These are phyloP conservation scores for Engraulis encrasicolus DNA, from an alignment of 2,113 vertebrate species.

Conservation along the genomic window DNA sequence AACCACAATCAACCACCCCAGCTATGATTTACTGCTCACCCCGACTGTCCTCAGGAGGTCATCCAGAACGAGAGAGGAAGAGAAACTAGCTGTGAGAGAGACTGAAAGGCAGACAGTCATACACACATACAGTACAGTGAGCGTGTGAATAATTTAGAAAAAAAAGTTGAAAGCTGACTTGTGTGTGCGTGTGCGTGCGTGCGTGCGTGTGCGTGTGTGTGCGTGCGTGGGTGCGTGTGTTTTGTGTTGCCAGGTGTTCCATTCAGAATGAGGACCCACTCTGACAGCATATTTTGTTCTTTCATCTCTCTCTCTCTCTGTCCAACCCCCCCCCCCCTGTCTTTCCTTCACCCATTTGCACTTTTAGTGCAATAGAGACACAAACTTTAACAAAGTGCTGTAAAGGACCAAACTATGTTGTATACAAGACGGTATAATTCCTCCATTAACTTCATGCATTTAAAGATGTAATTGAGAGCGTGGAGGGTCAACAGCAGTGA, in stretches of 20 bases:
- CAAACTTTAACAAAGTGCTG: too few species aligned
- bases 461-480: conserved; percentile 30
- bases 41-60: conserved; percentile 19
- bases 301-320: neutral
- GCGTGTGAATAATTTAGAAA: neutral
- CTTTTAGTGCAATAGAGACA: neutral
- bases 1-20: conserved; percentile 18
- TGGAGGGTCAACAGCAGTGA: conserved; percentile 18
- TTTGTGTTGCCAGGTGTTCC: too few species aligned
- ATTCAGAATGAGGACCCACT: neutral
- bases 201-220: too few species aligned
- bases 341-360: too few species aligned
- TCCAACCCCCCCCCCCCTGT: too few species aligned
- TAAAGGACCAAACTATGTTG: neutral
- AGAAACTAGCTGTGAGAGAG: neutral
- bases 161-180: too few species aligned
- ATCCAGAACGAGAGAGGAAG: neutral
- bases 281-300: neutral
- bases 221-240: neutral
- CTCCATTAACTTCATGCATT: conserved; percentile 16
- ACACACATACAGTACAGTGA: neutral
- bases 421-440: neutral
- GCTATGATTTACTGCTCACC: neutral
- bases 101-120: neutral
- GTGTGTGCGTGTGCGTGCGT: too few species aligned